phyloP scores from a whole-genome alignment of 2,113 vertebrate species.

The Nesoenas mayeri region DNA sequence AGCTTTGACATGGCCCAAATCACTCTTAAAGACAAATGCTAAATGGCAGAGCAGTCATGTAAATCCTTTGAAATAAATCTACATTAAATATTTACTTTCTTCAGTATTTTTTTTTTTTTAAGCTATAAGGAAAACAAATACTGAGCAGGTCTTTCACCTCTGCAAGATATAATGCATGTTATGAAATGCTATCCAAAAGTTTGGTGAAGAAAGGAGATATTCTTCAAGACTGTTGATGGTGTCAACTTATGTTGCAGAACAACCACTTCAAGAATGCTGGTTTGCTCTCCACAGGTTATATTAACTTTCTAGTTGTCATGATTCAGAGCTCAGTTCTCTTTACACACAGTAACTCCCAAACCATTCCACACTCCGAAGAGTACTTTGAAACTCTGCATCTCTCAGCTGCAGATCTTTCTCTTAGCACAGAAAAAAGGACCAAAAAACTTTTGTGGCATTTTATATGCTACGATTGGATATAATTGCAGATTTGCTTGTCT shows the following conservation, averaged over 20 bases:
- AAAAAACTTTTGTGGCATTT: neutral
- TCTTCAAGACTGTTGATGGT: neutral
- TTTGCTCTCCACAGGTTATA: neutral
- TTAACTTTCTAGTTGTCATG: neutral
- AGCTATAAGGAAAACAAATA: neutral
- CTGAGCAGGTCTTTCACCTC: neutral
- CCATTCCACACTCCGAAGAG: neutral
- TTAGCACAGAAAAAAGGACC: neutral
- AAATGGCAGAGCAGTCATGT: neutral
- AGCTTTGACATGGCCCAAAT: neutral
- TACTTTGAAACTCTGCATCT: neutral
- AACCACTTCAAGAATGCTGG: neutral
- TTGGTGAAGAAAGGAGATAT: neutral
- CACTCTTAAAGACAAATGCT: neutral
- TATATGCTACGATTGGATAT: neutral
- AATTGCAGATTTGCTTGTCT: neutral
- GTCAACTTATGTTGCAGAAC: neutral
- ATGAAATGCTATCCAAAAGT: neutral
- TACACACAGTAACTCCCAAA: neutral
- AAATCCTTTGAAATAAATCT: neutral
- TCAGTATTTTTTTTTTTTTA: neutral
- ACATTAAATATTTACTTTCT: neutral
- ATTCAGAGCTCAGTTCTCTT: neutral
- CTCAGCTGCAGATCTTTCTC: neutral
- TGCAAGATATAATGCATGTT: neutral